Percentiles rank a stretch among this genome's conserved stretches.
Evolutionary conservation across 2,113 vertebrate species (phyloP).

Genomic region (Azemiops feae): DNA sequence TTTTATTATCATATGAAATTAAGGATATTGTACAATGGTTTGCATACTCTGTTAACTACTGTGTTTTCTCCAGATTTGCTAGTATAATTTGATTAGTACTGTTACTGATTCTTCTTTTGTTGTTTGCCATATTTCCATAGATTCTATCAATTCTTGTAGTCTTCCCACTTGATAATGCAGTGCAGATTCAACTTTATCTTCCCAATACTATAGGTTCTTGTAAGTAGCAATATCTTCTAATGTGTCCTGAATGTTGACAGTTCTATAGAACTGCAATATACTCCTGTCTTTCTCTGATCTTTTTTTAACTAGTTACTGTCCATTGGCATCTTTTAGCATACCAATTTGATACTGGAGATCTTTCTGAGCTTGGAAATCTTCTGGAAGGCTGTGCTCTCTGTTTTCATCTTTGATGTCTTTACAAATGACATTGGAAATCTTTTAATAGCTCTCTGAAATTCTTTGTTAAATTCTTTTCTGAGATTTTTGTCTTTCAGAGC

Average conservation of each 20-base stretch:
- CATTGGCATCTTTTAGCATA: not conserved
- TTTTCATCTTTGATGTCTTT: not conserved
- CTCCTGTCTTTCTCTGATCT: not conserved
- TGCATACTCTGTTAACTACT: not conserved
- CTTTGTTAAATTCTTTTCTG: not conserved
- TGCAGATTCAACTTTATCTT: not conserved
- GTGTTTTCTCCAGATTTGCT: not conserved
- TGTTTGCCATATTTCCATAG: not conserved
- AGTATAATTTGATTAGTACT: not conserved
- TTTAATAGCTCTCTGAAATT: not conserved
- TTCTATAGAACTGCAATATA: not conserved
- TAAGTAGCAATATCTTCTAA: not conserved
- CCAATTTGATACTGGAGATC: not conserved
- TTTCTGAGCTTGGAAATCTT: not conserved
- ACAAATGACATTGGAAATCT: not conserved
- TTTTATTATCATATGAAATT: not conserved
- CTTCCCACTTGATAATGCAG: not conserved
- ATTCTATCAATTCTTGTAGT: not conserved
- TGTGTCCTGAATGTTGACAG: not conserved
- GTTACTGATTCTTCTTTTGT: not conserved
- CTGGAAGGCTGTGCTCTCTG: not conserved
- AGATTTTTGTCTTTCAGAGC: not conserved
- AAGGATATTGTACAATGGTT: not conserved
- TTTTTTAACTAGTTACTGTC: not conserved
- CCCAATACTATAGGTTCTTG: not conserved